Conservation (phyloP, 2,113 vertebrate genomes). For the Theristicus caerulescens region DNA sequence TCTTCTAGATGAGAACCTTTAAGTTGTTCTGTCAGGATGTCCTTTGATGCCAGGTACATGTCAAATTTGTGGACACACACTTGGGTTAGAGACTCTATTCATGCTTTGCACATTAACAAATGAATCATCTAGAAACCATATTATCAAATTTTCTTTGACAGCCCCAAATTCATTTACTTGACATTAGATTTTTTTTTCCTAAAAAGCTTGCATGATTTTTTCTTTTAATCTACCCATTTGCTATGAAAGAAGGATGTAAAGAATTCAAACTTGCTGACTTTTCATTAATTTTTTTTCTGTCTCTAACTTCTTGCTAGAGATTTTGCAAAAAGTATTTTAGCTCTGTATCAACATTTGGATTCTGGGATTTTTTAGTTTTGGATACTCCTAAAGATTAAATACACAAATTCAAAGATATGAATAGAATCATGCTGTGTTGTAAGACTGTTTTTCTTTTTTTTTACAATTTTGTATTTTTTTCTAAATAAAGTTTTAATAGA, state of each 20-base stretch:
- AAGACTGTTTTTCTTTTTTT: neutral
- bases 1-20: conserved; percentile 37
- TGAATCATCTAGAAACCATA: conserved; percentile 66
- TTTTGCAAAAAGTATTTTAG: neutral
- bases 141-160: conserved; percentile 67
- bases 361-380: neutral
- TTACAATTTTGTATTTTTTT: neutral
- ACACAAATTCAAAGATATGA: neutral
- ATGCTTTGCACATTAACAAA: conserved; percentile 45
- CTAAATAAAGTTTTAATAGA: neutral
- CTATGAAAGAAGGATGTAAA: conserved; percentile 2
- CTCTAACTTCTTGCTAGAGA: neutral
- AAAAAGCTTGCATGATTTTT: neutral
- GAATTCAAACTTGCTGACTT: neutral
- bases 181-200: neutral
- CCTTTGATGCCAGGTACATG: conserved; percentile 58
- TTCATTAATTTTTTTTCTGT: neutral
- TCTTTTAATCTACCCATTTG: conserved; percentile 21
- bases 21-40: conserved; percentile 46
- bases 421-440: neutral
- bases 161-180: conserved; percentile 60
- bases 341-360: neutral
- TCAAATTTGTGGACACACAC: conserved; percentile 48
- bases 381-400: neutral
- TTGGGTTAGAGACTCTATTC: conserved; percentile 46